Conservation (phyloP, 2,888 invertebrate species). For the Pycnomerus fuliginosus region DNA sequence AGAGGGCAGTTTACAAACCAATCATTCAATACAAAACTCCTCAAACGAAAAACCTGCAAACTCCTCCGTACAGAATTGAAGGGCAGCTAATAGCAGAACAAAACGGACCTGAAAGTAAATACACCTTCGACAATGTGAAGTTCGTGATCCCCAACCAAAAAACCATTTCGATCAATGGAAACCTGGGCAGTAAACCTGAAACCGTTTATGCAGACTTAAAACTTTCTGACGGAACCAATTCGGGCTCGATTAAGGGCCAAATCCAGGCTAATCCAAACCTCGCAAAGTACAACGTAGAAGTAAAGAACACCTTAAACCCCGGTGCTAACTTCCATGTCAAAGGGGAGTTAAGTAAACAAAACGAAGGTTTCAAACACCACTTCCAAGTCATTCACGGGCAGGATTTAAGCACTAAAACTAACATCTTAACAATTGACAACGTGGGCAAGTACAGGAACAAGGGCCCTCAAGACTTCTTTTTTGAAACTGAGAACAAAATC, state of each 20-base stretch:
- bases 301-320: conserved; percentile 62
- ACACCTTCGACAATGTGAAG: conserved; percentile 61
- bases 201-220: conserved; percentile 56
- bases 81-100: conserved; percentile 55
- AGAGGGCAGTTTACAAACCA: conserved; percentile 63
- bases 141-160: conserved; percentile 52
- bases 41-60: conserved; percentile 47
- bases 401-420: conserved; percentile 59
- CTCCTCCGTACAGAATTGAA: conserved; percentile 55
- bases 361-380: conserved; percentile 30
- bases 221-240: conserved; percentile 54
- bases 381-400: conserved; percentile 60
- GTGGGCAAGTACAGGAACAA: conserved; percentile 29
- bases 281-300: conserved; percentile 54
- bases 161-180: conserved; percentile 57
- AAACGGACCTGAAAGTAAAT: conserved; percentile 53
- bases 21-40: conserved; percentile 67
- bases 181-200: conserved; percentile 49
- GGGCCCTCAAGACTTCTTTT: conserved; percentile 51
- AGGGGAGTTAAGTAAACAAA: conserved; percentile 51
- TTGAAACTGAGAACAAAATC: conserved; percentile 59
- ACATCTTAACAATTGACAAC: conserved; percentile 55
- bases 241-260: conserved; percentile 49
- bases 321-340: conserved; percentile 61
- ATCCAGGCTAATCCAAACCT: conserved; percentile 49